A percentile compares a stretch with the other conserved stretches of the same genome.
Conservation (phyloP, 1,140 invertebrate genomes). For the Eurosta solidaginis region DNA sequence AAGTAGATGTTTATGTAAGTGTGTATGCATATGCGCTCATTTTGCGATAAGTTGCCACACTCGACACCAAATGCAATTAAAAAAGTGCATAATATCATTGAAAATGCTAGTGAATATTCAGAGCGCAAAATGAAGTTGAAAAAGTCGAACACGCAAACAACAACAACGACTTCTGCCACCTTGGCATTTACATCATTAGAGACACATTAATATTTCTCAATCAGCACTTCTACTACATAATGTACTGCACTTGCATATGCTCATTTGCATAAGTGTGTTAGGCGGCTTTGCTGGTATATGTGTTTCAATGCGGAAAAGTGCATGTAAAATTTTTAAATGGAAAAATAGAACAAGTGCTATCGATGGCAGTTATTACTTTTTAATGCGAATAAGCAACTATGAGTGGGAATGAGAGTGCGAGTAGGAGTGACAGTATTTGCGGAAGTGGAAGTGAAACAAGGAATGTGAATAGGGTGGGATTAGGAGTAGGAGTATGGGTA, state of each 20-base stretch:
- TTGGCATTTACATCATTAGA: not conserved
- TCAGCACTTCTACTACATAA: not conserved
- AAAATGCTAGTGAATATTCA: slow-evolving; percentile 5
- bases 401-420: too few species aligned
- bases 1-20: too few species aligned
- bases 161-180: not conserved
- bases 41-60: too few species aligned
- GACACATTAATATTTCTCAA: slow-evolving; percentile 18
- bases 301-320: not conserved
- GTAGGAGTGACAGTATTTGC: too few species aligned
- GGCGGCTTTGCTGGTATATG: not conserved
- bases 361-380: too few species aligned
- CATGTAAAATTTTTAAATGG: too few species aligned
- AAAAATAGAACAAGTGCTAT: too few species aligned
- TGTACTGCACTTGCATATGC: not conserved
- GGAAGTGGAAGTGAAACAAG: too few species aligned
- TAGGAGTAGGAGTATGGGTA: too few species aligned
- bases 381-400: too few species aligned
- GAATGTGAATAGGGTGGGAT: too few species aligned
- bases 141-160: not conserved
- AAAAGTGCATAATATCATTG: not conserved
- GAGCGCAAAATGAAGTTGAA: slow-evolving; percentile 11
- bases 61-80: slow-evolving; percentile 23
- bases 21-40: not conserved
- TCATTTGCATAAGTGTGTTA: not conserved